Evolutionary conservation across 2,888 invertebrate species (phyloP).

Genomic region (Andricus curvator): DNA sequence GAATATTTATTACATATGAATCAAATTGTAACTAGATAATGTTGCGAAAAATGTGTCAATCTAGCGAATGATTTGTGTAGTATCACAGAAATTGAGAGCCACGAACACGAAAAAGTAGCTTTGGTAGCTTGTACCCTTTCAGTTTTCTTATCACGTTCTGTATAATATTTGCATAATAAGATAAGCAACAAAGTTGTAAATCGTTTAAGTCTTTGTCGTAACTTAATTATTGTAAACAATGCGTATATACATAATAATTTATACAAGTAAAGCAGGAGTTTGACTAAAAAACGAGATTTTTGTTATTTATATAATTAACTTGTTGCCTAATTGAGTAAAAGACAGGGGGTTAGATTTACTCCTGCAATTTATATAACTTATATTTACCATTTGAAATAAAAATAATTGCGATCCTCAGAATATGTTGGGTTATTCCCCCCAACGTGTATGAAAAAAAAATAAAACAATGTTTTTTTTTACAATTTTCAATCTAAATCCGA

Average conservation of each 20-base stretch:
- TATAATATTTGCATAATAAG: background rate
- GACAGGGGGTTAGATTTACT: too few relatives aligned
- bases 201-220: background rate
- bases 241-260: background rate
- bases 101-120: background rate
- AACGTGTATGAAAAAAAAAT: too few relatives aligned
- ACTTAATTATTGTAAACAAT: background rate
- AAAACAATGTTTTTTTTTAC: too few relatives aligned
- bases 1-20: background rate
- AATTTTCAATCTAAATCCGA: too few relatives aligned
- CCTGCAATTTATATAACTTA: too few relatives aligned
- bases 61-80: constrained; percentile 1
- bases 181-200: background rate
- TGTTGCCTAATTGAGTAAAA: too few relatives aligned
- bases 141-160: background rate
- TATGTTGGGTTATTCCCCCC: too few relatives aligned
- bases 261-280: background rate
- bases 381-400: too few relatives aligned
- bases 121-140: background rate
- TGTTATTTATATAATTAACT: background rate
- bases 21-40: background rate
- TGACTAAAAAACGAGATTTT: background rate
- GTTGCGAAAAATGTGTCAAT: constrained; percentile 2
- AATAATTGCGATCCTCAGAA: too few relatives aligned
- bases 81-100: background rate